These are phyloP conservation scores for Trissonchulus sp. DNA, from an alignment of 2,888 invertebrate species.

Conservation along the genomic window DNA sequence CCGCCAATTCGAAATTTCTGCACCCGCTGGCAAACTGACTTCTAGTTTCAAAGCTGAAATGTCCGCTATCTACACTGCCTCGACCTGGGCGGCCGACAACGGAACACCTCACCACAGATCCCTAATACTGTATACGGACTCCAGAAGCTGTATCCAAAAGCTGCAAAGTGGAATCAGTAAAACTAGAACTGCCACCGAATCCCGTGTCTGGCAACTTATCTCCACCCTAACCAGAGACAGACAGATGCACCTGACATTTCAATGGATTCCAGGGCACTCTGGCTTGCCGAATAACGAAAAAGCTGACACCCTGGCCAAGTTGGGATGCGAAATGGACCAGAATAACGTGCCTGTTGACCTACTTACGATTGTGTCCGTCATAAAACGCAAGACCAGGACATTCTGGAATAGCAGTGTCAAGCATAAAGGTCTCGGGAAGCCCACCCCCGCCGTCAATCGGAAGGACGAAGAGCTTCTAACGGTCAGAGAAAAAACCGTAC, in stretches of 20 bases:
- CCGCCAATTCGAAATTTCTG: no score
- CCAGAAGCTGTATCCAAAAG: background rate
- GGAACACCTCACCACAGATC: no score
- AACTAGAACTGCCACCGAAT: background rate
- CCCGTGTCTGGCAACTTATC: background rate
- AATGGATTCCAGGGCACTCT: constrained; percentile 14
- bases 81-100: no score
- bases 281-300: background rate
- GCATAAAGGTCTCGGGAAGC: constrained; percentile 1
- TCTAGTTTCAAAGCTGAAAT: no score
- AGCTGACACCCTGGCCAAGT: background rate
- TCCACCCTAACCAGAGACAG: background rate
- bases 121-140: constrained; percentile 16
- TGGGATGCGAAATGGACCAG: background rate
- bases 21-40: no score
- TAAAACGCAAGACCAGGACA: constrained; percentile 14
- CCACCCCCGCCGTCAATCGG: background rate
- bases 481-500: background rate
- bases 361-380: background rate
- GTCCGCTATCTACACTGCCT: no score
- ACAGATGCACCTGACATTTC: background rate
- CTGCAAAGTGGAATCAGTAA: background rate
- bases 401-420: background rate
- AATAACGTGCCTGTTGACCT: background rate
- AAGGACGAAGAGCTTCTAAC: background rate